Evolutionary conservation across 2,888 invertebrate species (phyloP), one percentile per base, ranked within the genome.

Genomic region (Tetropium fuscum): DNA sequence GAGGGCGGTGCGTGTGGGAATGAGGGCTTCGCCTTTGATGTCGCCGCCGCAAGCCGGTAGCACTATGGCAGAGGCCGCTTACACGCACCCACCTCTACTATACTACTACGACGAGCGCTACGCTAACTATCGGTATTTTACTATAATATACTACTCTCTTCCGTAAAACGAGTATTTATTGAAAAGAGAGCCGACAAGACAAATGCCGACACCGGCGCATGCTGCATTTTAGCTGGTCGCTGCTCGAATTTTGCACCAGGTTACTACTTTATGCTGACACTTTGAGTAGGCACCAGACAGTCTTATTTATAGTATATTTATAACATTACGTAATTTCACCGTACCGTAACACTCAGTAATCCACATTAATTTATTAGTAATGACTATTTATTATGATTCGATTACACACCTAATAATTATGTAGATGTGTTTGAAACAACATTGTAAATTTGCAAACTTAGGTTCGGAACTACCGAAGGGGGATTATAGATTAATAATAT

Each of bases 1-100:
- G 70, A 73, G 74, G 63, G 68, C 69, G 73, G 76, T 73, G 74
- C 73, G 75, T 75, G 75, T 74, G 74, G 72, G 74, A 74, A 75
- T 73, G 64, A 66, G 44, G 58, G 53, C 58, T 64, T 60, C 63
- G 19, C 43, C 75, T 78, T 78, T 78, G 78, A 77, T 77, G 69
- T 76, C 44, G 69, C 77, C 77, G 78, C 71, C 55, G 27, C 53
- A 56, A 57, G 53, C 44, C 57, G 62, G 62, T 48, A 55, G 51
- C 56, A 44, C 60, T 58, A 47, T 43, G 45, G 47, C 36, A 56
- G 53, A 34, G 43, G 57, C 38, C 44, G 53, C 53, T 38, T 53
- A 55, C 60, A 60, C 64, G 64, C 64, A 60, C 64, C 55, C 58
- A 58, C 34, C 54, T 55, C 20, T 48, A 43, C 49, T 18, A 51